These are phyloP conservation scores for Loripinus fragilis DNA, from an alignment of 2,888 invertebrate genomes.

Conservation along the genomic window DNA sequence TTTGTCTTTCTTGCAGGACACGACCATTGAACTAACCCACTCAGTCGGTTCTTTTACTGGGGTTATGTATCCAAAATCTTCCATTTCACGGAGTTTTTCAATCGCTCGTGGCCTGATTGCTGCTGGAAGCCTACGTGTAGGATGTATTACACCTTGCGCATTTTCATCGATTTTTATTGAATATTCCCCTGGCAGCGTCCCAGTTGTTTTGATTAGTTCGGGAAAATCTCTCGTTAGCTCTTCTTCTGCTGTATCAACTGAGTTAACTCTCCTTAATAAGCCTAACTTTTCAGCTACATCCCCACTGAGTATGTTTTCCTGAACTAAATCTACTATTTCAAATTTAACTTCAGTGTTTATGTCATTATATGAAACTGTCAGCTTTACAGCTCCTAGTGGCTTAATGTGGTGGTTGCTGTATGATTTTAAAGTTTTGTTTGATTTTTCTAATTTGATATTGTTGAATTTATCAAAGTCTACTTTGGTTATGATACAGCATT, in stretches of 20 bases:
- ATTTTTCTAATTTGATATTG: conserved; percentile 15
- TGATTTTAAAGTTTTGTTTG: conserved; percentile 27
- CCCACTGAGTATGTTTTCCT: conserved; percentile 33
- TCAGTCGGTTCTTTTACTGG: conserved; percentile 55
- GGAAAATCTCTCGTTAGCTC: not conserved
- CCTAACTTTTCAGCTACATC: conserved; percentile 31
- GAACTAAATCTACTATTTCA: conserved; percentile 33
- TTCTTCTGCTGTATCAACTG: conserved; percentile 10
- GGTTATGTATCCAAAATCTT: conserved; percentile 32
- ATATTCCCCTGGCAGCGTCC: conserved; percentile 5
- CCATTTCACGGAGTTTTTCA: conserved; percentile 40
- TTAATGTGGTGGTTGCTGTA: conserved; percentile 37
- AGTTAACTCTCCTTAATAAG: conserved; percentile 11
- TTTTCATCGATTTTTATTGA: too few relatives aligned
- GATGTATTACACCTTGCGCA: too few relatives aligned
- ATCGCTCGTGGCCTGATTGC: too few relatives aligned
- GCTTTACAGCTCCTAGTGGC: conserved; percentile 24
- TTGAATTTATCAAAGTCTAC: conserved; percentile 19
- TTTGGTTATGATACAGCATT: conserved; percentile 35
- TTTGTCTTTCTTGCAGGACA: too few relatives aligned
- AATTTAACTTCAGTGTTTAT: conserved; percentile 11
- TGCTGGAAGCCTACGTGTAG: too few relatives aligned
- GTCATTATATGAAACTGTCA: conserved; percentile 13
- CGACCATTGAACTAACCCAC: too few relatives aligned
- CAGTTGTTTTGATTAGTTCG: not conserved